A percentile compares a stretch with the other conserved stretches of the same genome.
These are phyloP conservation scores for Picathartes gymnocephalus DNA, from an alignment of 2,113 vertebrate species.

Conservation along the genomic window DNA sequence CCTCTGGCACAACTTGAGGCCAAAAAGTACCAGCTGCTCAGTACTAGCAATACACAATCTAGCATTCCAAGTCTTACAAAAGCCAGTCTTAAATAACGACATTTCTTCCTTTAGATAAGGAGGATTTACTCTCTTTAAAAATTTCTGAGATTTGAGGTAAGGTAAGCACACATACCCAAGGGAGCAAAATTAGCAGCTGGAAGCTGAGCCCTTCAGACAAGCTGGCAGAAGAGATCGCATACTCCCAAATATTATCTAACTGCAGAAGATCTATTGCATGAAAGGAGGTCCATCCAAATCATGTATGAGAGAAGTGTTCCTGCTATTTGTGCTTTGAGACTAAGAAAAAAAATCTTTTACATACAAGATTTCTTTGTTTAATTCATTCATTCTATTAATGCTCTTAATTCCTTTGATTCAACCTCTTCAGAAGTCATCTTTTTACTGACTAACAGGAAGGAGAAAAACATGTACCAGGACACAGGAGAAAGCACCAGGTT, in stretches of 20 bases:
- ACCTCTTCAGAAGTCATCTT: neutral
- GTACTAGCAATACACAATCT: neutral
- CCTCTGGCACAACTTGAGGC: neutral
- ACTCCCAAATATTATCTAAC: neutral
- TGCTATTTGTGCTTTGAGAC: neutral
- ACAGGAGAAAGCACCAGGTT: neutral
- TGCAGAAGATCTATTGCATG: neutral
- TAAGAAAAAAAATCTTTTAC: neutral
- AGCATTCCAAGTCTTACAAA: neutral
- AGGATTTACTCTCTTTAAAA: neutral
- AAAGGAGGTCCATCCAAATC: neutral
- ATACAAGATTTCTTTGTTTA: neutral
- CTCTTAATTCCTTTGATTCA: neutral
- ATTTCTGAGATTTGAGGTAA: neutral
- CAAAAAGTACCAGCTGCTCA: neutral
- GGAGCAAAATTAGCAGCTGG: neutral
- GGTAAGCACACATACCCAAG: neutral
- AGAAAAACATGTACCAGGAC: neutral
- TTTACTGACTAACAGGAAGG: neutral
- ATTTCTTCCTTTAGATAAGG: neutral
- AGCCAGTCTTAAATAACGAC: neutral
- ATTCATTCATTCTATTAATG: neutral
- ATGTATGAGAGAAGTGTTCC: neutral
- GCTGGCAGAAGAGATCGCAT: neutral
- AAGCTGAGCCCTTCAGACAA: conserved; percentile 2